A percentile compares a stretch with the other conserved stretches of the same genome.
These are phyloP conservation scores for Eurystomus glaucurus DNA, from an alignment of 2,797 vertebrate genomes.

Conservation along the genomic window DNA sequence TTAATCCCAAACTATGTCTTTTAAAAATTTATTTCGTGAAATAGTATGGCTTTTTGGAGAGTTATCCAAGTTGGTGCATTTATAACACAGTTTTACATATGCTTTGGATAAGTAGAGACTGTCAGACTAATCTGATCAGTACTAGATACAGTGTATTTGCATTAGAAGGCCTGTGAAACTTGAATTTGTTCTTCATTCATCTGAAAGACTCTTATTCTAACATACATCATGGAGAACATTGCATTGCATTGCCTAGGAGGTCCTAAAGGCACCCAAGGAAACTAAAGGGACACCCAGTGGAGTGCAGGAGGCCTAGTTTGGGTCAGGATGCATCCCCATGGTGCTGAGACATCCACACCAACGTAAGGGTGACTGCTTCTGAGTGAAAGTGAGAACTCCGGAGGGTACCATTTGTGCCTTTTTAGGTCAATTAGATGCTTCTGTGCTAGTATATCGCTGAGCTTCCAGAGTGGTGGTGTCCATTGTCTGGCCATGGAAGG, in stretches of 20 bases:
- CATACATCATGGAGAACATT: not conserved
- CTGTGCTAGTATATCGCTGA: not conserved
- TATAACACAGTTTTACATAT: not conserved
- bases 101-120: not conserved
- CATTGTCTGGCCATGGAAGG: not conserved
- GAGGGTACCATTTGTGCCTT: fast-evolving
- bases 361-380: not conserved
- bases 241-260: not conserved
- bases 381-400: not conserved
- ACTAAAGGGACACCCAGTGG: not conserved
- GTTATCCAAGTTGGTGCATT: not conserved
- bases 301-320: not conserved
- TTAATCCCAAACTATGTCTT: not conserved
- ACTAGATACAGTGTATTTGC: not conserved
- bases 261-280: not conserved
- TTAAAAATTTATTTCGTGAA: fast-evolving
- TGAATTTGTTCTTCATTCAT: not conserved
- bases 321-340: not conserved
- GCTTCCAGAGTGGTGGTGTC: not conserved
- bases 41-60: not conserved
- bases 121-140: not conserved
- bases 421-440: not conserved
- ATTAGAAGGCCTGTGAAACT: not conserved
- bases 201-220: not conserved
- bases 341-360: not conserved